Evolutionary conservation across 2,888 invertebrate species (phyloP).

Genomic region (Sphaeridia pumilis): DNA sequence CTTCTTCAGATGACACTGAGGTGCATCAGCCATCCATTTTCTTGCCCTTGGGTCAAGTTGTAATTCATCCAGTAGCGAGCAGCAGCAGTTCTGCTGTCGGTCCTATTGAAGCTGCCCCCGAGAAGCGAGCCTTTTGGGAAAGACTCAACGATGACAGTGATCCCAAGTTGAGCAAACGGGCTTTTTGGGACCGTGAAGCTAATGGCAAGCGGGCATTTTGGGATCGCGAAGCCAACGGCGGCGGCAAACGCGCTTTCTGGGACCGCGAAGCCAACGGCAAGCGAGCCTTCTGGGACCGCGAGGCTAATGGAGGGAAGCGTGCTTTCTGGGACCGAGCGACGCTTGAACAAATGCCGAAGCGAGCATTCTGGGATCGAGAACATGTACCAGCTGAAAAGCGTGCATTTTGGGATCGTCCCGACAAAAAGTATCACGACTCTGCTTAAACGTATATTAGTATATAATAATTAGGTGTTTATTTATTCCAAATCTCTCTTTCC

Average conservation of each 20-base stretch:
- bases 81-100: neutral
- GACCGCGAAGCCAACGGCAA: slow-evolving; percentile 3
- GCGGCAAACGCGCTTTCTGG: slow-evolving; percentile 12
- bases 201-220: slow-evolving; percentile 4
- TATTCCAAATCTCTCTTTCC: no score
- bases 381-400: neutral
- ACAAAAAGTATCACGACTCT: neutral
- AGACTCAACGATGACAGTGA: neutral
- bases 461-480: no score
- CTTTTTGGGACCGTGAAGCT: neutral
- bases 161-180: no score
- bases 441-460: no score
- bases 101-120: neutral
- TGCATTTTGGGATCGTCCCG: slow-evolving; percentile 12
- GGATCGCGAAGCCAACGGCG: slow-evolving; percentile 1
- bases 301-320: neutral
- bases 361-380: slow-evolving; percentile 3
- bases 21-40: neutral
- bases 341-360: neutral
- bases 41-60: neutral
- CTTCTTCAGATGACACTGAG: neutral
- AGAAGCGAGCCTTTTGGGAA: slow-evolving; percentile 3
- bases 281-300: slow-evolving; percentile 16
- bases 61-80: neutral
- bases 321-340: neutral